Evolutionary conservation across 2,888 invertebrate species (phyloP).

Genomic region (Orchestes rusci): DNA sequence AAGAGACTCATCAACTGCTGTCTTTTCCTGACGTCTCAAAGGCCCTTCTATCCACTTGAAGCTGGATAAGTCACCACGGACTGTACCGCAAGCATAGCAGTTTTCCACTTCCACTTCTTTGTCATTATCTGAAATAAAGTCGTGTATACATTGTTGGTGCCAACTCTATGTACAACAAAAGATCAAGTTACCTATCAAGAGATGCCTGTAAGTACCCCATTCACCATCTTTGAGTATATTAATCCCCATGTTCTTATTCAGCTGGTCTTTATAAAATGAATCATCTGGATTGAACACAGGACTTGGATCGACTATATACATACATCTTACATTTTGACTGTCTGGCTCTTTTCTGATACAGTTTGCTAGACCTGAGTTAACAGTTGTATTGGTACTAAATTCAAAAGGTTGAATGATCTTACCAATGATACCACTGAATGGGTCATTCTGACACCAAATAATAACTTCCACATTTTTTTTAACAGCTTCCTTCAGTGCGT

Average conservation of each 20-base stretch:
- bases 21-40: slow-evolving; percentile 26
- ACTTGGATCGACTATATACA: slow-evolving; percentile 52
- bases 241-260: slow-evolving; percentile 65
- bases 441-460: slow-evolving; percentile 56
- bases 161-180: too few relatives aligned
- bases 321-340: slow-evolving; percentile 39
- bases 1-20: not conserved
- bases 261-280: slow-evolving; percentile 55
- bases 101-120: slow-evolving; percentile 51
- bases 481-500: slow-evolving; percentile 40
- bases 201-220: slow-evolving; percentile 68
- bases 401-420: not conserved
- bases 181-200: slow-evolving; percentile 57
- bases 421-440: slow-evolving; percentile 54
- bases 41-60: slow-evolving; percentile 77
- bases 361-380: slow-evolving; percentile 56
- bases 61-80: slow-evolving; percentile 80
- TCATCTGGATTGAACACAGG: slow-evolving; percentile 54
- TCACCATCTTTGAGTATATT: slow-evolving; percentile 62
- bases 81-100: slow-evolving; percentile 67
- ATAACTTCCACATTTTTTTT: slow-evolving; percentile 51
- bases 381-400: not conserved
- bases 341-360: slow-evolving; percentile 58
- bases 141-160: too few relatives aligned
- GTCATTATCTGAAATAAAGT: slow-evolving; percentile 46